Evolutionary conservation across 2,888 invertebrate genomes (phyloP).

Genomic region (Helleia helle): DNA sequence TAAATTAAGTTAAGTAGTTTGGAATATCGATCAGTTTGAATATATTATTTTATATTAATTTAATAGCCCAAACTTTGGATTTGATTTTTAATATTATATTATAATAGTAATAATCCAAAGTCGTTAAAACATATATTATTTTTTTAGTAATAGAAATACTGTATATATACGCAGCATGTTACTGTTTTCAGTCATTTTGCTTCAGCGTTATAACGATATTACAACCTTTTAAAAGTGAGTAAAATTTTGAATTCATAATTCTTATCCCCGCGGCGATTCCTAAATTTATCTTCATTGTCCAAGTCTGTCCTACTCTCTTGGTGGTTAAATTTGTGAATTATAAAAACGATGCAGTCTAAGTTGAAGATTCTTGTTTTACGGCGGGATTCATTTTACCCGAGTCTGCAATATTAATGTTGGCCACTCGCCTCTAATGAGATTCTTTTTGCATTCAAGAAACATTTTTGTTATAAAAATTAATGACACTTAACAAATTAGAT

Average conservation of each 20-base stretch:
- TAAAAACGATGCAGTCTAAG: constrained; percentile 16
- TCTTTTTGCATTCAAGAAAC: constrained; percentile 9
- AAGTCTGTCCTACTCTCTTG: constrained; percentile 15
- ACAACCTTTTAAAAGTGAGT: constrained; percentile 13
- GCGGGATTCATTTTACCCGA: constrained; percentile 13
- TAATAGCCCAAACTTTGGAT: too few relatives aligned
- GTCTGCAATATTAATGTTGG: constrained; percentile 15
- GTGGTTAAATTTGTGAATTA: constrained; percentile 19
- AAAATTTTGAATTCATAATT: constrained; percentile 16
- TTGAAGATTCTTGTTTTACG: constrained; percentile 14
- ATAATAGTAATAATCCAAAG: too few relatives aligned
- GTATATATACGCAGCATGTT: too few relatives aligned
- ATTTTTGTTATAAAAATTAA: constrained; percentile 6
- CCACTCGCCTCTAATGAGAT: constrained; percentile 13
- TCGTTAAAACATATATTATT: too few relatives aligned
- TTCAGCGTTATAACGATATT: too few relatives aligned
- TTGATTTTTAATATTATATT: too few relatives aligned
- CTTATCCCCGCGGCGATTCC: constrained; percentile 12
- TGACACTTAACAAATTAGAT: neutral
- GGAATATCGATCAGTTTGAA: too few relatives aligned
- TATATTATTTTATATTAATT: too few relatives aligned
- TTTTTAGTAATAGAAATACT: neutral
- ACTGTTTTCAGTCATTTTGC: too few relatives aligned
- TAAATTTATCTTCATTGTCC: constrained; percentile 19
- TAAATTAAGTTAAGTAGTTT: too few relatives aligned